Evolutionary conservation across 2,797 vertebrate genomes (phyloP), one percentile per base, ranked within the genome.

Genomic region (Semotilus atromaculatus): DNA sequence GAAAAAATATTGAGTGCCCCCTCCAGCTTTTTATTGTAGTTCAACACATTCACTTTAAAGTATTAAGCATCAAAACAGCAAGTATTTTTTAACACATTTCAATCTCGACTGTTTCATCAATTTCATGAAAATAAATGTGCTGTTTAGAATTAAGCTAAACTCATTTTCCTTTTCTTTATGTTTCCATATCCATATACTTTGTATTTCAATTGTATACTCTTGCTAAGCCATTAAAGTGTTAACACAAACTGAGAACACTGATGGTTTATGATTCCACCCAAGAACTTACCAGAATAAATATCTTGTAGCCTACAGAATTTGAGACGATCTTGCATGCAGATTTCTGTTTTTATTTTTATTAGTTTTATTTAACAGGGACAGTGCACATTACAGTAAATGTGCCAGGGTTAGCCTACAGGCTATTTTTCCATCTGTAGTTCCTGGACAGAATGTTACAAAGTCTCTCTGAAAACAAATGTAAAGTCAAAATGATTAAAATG

Each of bases 181-280:
- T 60, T 60, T 34, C 38, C 34, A 31, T 62, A 38, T 45, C 5
- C 3, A 29, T 80, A 67, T 53, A 19, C 31, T 18, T 48, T 43
- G 55, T 60, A 13, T 55, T 64, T 75, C 51, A 36, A 14, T 8
- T 66, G 72, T 80, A 70, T 68, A 21, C 34, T 75, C 43, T 66
- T 64, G 58, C 60, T 53, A 66, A 19, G 43, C 31, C n/a, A 75
- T 67, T 76, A 83, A 67, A 67, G 7, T 40, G 31, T 29, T 5
- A 67, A 67, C 34, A 75, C 31, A 53, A 74, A 51, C 58, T 18
- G 66, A 23, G 29, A 82, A 45, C 36, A 11, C 3, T 82, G 55
- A 48, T 36, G 43, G 3, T 58, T 43, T 18, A 40, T 62, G 38
- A 55, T 29, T 82, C 9, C 21, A 76, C 11, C 3, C 14, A 16